Percentiles rank a stretch among this genome's conserved stretches.
These are phyloP conservation scores for Pelosia muscerda DNA, from an alignment of 2,888 invertebrate genomes.

Conservation along the genomic window DNA sequence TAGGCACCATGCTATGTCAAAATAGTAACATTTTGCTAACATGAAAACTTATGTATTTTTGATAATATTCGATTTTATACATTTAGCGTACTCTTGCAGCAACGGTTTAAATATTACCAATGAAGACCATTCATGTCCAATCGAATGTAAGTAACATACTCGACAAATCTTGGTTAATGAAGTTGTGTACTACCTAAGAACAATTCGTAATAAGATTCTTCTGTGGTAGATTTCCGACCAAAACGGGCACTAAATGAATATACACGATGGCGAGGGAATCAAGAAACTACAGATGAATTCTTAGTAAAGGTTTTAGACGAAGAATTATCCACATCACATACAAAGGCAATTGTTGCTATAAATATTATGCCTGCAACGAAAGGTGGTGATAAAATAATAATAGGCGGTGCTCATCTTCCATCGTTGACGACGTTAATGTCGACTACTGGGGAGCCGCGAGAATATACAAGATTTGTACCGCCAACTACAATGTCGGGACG, in stretches of 20 bases:
- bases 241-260: constrained; percentile 75
- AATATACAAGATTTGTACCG: constrained; percentile 75
- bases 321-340: constrained; percentile 60
- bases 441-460: constrained; percentile 48
- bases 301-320: constrained; percentile 82
- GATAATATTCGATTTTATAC: constrained; percentile 73
- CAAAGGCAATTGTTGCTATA: constrained; percentile 67
- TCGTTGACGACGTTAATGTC: constrained; percentile 44
- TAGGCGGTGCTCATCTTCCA: constrained; percentile 71
- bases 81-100: constrained; percentile 59
- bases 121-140: constrained; percentile 64
- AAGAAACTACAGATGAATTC: constrained; percentile 71
- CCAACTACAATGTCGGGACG: constrained; percentile 58
- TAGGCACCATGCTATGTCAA: constrained; percentile 67
- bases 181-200: neutral
- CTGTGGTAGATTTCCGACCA: constrained; percentile 63
- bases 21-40: constrained; percentile 71
- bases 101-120: constrained; percentile 60
- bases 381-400: constrained; percentile 69
- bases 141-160: constrained; percentile 65
- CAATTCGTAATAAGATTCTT: neutral
- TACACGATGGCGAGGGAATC: constrained; percentile 74
- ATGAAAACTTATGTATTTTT: constrained; percentile 79
- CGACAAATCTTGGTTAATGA: neutral
- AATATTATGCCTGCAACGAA: constrained; percentile 69